Evolutionary conservation across 2,888 invertebrate genomes (phyloP).

Genomic region (Taphrorychus bicolor): DNA sequence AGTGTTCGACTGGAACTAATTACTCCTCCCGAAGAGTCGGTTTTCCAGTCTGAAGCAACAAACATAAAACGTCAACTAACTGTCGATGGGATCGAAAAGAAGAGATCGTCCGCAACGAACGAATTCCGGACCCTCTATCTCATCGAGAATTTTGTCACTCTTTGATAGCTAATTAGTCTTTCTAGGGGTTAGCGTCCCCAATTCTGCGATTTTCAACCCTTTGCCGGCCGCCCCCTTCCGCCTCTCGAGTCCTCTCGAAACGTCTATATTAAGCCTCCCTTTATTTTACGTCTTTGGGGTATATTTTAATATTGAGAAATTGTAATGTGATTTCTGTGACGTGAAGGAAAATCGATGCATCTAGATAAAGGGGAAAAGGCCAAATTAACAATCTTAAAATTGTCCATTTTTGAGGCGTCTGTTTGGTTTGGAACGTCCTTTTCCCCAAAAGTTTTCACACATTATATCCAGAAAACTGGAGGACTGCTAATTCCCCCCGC

Average conservation of each 20-base stretch:
- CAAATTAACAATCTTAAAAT: no score
- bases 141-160: constrained; percentile 59
- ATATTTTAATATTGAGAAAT: constrained; percentile 39
- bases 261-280: constrained; percentile 36
- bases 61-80: neutral
- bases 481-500: constrained; percentile 33
- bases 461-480: constrained; percentile 29
- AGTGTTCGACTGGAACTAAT: neutral
- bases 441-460: constrained; percentile 29
- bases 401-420: no score
- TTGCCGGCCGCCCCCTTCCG: constrained; percentile 44
- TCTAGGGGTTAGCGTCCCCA: constrained; percentile 60
- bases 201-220: constrained; percentile 60
- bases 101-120: constrained; percentile 11
- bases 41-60: neutral
- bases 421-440: neutral
- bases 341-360: constrained; percentile 31
- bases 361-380: neutral
- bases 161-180: constrained; percentile 70
- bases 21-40: neutral
- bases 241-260: constrained; percentile 15
- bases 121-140: no score
- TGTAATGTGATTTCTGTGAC: constrained; percentile 18
- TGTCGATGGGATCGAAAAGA: neutral
- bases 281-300: constrained; percentile 37